Evolutionary conservation across 2,113 vertebrate species (phyloP), one percentile per base, ranked within the genome.

Genomic region (Pavo muticus): DNA sequence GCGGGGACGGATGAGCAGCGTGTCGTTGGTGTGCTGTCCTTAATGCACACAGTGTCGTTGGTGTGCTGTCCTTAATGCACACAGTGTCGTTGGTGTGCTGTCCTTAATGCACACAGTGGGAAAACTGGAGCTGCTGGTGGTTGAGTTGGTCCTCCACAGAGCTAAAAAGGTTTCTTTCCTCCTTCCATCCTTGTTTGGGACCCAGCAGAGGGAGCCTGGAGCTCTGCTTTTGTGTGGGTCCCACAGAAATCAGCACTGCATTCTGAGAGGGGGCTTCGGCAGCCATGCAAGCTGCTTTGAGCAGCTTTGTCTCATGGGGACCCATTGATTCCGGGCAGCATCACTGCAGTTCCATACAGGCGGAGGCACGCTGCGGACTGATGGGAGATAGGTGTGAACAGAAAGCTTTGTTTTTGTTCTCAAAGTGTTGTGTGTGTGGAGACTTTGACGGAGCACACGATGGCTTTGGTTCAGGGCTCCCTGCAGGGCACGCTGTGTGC

Each of bases 141-240:
- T 15, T 7, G 42, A 39, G 6, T 63, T 37, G 48, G 61, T 42
- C 27, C 18, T 69, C 47, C 35, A 32, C 19, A 8, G 16, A 29
- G 29, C 24, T 63, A 10, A 18, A 27, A 63, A 63, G 10, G 10
- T 32, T 45, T 32, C 2, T 32, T 8, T 85, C 52, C 29, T 40
- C n/a, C 13, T 9, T 35, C 25, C 5, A 0, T 11, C 27, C 7
- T 21, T 23, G 7, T 25, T 69, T n/a, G 44, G 54, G 61, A 39
- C 9, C 95, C 94, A 91, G 91, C 90, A 96, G 93, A 88, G 93
- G 96, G 96, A 94, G 92, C 73, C 39, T 86, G 57, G 12, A 21
- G 40, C 83, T 84, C 72, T 81, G 57, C 4, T 77, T 91, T 87
- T 27, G 2, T 3, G 0, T 10, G 39, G 52, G 9, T 44, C 64